Base-by-base conservation (phyloP, 2,888 invertebrate genomes). In the Drosophila yooni region DNA sequence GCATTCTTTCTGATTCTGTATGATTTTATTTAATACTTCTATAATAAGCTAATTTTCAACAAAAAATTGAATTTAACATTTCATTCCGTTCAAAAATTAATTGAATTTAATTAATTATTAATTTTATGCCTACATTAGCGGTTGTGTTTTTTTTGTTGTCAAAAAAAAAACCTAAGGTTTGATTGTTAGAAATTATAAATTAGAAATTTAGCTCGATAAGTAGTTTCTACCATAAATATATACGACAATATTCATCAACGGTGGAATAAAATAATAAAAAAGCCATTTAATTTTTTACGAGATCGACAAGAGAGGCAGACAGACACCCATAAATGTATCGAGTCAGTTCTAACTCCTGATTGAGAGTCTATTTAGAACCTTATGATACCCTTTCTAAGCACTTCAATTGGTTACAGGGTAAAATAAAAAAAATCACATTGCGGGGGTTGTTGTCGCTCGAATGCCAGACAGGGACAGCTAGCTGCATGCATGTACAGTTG, bases 401-500 rank as follows among this genome's bases (percentile, higher is more conserved):
- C 25, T 25, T 8, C 8, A 25, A 15, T 46, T 8, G 46, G 25
- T 46, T 40, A 15, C 29, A 57, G 57, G 38, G 57, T 57, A 57
- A 43, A 21, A 59, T 54, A 52, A 65, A n/a, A 53, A 60, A 60
- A 52, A 53, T 29, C 51, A 57, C 65, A 62, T 73, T 89, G 85
- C 89, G 85, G 89, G 85, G 85, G 85, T 63, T 82, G 82, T 43
- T 66, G 36, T 52, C n/a, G 59, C 25, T 56, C 34, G 66, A 56
- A 27, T 50, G 77, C 40, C 34, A 58, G 61, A 79, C 54, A 60
- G 69, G 73, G 79, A 66, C 81, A 73, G 81, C 81, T 64, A 76
- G 62, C 51, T 69, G 81, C 70, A 67, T 62, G 56, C 77, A 79
- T 84, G 88, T 76, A 86, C 90, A 90, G 88, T 81, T 86, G 88